Conservation (phyloP, 2,797 vertebrate species). For the Pseudomugil tenellus region DNA sequence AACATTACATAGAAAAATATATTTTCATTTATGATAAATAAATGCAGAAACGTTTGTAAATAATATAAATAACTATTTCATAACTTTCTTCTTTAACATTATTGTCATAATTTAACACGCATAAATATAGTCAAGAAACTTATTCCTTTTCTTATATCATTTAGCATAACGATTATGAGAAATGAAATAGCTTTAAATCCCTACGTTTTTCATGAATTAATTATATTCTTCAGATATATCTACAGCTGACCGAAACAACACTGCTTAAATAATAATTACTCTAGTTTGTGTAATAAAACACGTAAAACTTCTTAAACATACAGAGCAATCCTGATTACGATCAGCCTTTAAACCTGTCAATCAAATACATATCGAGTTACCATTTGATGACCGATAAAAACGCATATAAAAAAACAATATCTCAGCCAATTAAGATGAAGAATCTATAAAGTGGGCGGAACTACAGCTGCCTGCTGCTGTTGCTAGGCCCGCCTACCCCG, state of each 20-base stretch:
- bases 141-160: background rate
- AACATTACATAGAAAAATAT: background rate
- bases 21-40: background rate
- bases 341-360: conserved; percentile 30
- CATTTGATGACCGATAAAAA: conserved; percentile 43
- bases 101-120: background rate
- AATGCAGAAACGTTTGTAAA: too few species aligned
- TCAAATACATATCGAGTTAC: conserved; percentile 32
- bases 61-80: too few species aligned
- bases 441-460: conserved; percentile 39
- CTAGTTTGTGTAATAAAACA: too few species aligned
- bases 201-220: background rate
- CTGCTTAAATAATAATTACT: background rate
- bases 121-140: background rate
- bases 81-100: too few species aligned
- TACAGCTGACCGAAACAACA: background rate
- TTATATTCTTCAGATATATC: background rate
- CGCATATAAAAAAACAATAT: conserved; percentile 7
- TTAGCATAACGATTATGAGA: background rate
- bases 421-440: conserved; percentile 44
- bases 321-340: conserved; percentile 21
- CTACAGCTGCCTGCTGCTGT: conserved; percentile 30
- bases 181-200: background rate
- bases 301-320: conserved; percentile 44
- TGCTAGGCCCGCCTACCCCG: conserved; percentile 55